Evolutionary conservation across 2,113 vertebrate species (phyloP), one percentile per base, ranked within the genome.

Genomic region (Oplegnathus fasciatus): DNA sequence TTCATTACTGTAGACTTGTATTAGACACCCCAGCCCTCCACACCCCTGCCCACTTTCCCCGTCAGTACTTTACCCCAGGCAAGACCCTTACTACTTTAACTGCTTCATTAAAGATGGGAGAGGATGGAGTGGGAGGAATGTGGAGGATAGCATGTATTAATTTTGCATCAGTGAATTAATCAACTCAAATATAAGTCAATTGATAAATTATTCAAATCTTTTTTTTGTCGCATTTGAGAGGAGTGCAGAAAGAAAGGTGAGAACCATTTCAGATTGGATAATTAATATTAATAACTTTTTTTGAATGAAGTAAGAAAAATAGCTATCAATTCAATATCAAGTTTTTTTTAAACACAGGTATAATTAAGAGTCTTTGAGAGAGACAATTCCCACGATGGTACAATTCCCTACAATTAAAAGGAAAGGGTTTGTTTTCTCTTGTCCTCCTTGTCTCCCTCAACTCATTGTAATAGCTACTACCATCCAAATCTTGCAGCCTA

Each of bases 261-360:
- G 86, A 82, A 86, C 86, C 84, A 90, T 92, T 93, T 91, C 95
- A 95, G 96, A 97, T 96, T 92, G 94, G 91, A 94, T 95, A 91
- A 97, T 99, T 97, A 98, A 98, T 97, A 98, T 99, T 98, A 95
- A 98, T 97, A 94, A 97, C 95, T 95, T 96, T 92, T 91, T 96
- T 96, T 94, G 85, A 86, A 96, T 95, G 92, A 97, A 95, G 94
- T 94, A 86, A 85, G 95, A 95, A 96, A 94, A 92, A 91, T 89
- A 88, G 80, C 86, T 87, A 91, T 95, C 88, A 92, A 84, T 92
- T 95, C 62, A 82, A 74, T 75, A 57, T 80, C 26, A 50, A 62
- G 22, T 84, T 83, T 85, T 89, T 80, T 80, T 68, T 26, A 78
- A 90, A 78, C 79, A 75, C 28, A 83, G 61, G 40, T 90, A 77